Base-by-base conservation (phyloP, 2,888 invertebrate species). In the Chironomus riparius region DNA sequence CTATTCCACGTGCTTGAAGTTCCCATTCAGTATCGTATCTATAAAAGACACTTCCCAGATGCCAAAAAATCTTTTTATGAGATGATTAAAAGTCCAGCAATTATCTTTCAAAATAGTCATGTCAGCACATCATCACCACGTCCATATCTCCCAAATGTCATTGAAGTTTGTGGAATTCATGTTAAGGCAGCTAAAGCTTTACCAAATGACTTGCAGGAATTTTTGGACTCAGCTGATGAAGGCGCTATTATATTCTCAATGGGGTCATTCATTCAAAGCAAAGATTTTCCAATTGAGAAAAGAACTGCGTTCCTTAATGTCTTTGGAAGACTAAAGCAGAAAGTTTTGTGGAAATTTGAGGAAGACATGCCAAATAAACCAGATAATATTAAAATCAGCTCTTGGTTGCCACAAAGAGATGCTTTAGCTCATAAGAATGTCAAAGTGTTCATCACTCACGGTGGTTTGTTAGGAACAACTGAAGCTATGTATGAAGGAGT, bases 401-500 rank as follows among this genome's bases (percentile, higher is more conserved):
- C 82, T 38, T 86, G 86, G 86, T 79, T 85, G 77, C 84, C 86
- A 12, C 94, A 94, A 80, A 88, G 88, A 78, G 90, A 91, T 80
- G 86, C 94, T 79, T 83, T 94, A 76, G 88, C 90, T 22, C 92
- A 92, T 80, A 87, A 88, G 0, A 89, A 89, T 81, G 87, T 90
- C 12, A 87, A 87, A 24, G 76, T 83, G 3, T 82, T 83, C 73
- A 80, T 83, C 15, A 81, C 82, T 0, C 81, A 81, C 21, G 81
- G 83, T 4, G 93, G 92, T 18, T 86, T 92, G 0, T 86, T 92
- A 24, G 92, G 92, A 79, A 88, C 92, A 84, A 91, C 89, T 80
- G 92, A 93, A 82, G 38, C 38, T 38, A 38, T 38, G 7, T 38
- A 38, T 38, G 38, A 38, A 38, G 38, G 38, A 10, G 38, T 38